Base-by-base conservation (phyloP, 1,140 invertebrate genomes). In the Heliothis virescens region DNA sequence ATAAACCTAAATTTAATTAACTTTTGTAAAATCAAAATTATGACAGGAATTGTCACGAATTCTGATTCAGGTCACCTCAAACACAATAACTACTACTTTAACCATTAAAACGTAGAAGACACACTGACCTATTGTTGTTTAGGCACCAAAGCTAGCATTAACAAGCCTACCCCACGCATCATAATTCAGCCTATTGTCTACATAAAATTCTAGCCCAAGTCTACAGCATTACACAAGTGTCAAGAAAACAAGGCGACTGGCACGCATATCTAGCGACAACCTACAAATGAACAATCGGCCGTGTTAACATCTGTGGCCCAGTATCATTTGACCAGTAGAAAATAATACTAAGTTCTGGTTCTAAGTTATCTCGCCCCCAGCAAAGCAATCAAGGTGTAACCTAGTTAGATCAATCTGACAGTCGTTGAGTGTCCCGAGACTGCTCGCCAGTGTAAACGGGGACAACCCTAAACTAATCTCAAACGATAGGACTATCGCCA, bases 401-500 rank as follows among this genome's bases (percentile, higher is more conserved):
- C 41, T 48, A 48, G n/a, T 48, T 67, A 67, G 63, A 67, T 67
- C n/a, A 48, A 48, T 21, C 63, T 48, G 63, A 9, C 41, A 13
- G 41, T 48, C 63, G 63, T 48, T n/a, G 63, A 47, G n/a, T 67
- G 63, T 21, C 41, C 63, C 11, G 7, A 5, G 63, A 21, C 10
- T 29, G 21, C 57, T 15, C 11, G 53, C n/a, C 55, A 57, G 55
- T 21, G 12, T 41, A 41, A 67, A 67, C 16, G 10, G n/a, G 34
- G 34, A 15, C 63, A 67, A 34, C n/a, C 41, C 41, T 67, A 41
- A n/a, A 48, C 63, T 48, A 67, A 67, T 67, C 63, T 48, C 41
- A 12, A 34, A 67, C 62, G 5, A 16, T 47, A 41, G 16, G 10
- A 67, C 41, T 7, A 12, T 12, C n/a, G n/a, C n/a, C n/a, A n/a